Evolutionary conservation across 2,797 vertebrate species (phyloP).

Genomic region (Sternarchorhynchus goeldii): DNA sequence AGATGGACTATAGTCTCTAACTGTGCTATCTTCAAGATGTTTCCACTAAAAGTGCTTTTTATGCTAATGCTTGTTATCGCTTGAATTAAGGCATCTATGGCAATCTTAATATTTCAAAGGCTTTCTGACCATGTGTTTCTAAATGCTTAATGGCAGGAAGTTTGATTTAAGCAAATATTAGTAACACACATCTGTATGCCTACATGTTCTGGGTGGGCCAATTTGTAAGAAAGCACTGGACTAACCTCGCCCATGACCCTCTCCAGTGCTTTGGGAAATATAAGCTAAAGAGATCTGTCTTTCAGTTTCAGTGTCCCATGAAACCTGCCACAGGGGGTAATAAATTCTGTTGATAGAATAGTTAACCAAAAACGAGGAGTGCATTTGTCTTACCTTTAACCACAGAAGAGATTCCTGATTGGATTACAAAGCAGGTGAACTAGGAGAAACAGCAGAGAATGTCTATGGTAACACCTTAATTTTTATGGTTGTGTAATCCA

Average conservation of each 20-base stretch:
- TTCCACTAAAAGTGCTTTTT: no score
- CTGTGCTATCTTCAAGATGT: no score
- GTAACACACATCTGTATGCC: slow-evolving; percentile 28
- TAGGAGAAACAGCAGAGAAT: no score
- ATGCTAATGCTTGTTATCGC: no score
- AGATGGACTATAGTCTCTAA: no score
- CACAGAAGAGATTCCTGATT: slow-evolving; percentile 23
- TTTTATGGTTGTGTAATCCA: no score
- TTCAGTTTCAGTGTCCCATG: slow-evolving; percentile 23
- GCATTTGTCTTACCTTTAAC: slow-evolving; percentile 21
- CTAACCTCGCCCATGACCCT: slow-evolving; percentile 51
- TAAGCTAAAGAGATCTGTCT: slow-evolving; percentile 36
- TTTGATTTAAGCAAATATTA: slow-evolving; percentile 30
- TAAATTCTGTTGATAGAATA: not conserved
- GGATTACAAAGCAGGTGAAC: slow-evolving; percentile 19
- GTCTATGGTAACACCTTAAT: no score
- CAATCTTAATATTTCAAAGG: no score
- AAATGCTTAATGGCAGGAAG: slow-evolving; percentile 10
- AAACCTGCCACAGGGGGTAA: not conserved
- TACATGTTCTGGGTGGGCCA: slow-evolving; percentile 29
- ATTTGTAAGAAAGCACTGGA: slow-evolving; percentile 32
- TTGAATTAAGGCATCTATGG: no score
- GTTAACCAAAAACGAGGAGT: slow-evolving; percentile 1
- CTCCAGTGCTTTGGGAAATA: slow-evolving; percentile 55
- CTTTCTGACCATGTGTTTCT: not conserved